Percentiles rank a stretch among this genome's conserved stretches.
Conservation (phyloP, 2,888 invertebrate genomes). For the Scaeva pyrastri region DNA sequence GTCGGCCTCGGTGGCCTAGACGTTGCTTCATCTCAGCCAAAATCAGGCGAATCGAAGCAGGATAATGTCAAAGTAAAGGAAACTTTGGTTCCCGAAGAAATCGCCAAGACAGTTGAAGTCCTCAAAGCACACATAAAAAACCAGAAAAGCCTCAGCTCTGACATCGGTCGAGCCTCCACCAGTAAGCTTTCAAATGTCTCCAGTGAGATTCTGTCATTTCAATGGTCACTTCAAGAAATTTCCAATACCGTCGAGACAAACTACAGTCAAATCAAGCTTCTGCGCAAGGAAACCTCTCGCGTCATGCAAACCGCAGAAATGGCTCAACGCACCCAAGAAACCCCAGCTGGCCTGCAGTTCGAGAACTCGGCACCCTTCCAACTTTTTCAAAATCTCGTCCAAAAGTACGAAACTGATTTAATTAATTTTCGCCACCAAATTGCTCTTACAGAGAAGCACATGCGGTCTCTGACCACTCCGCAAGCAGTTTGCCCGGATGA, state of each 20-base stretch:
- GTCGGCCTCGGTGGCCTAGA: slow-evolving; percentile 83
- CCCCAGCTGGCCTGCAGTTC: slow-evolving; percentile 90
- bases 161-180: slow-evolving; percentile 89
- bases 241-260: slow-evolving; percentile 82
- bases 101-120: slow-evolving; percentile 90
- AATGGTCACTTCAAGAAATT: slow-evolving; percentile 82
- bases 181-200: slow-evolving; percentile 82
- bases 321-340: slow-evolving; percentile 91
- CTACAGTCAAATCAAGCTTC: slow-evolving; percentile 82
- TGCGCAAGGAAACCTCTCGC: slow-evolving; percentile 90
- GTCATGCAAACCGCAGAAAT: slow-evolving; percentile 90
- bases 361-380: slow-evolving; percentile 90
- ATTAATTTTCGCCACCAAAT: slow-evolving; percentile 89
- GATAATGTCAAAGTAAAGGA: slow-evolving; percentile 83
- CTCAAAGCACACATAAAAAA: slow-evolving; percentile 94
- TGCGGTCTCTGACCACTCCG: slow-evolving; percentile 87
- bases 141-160: slow-evolving; percentile 92
- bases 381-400: slow-evolving; percentile 89
- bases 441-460: slow-evolving; percentile 89
- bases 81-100: slow-evolving; percentile 89
- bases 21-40: slow-evolving; percentile 82
- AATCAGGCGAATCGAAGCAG: slow-evolving; percentile 82
- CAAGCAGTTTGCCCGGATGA: slow-evolving; percentile 89
- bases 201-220: slow-evolving; percentile 81
- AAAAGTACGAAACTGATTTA: slow-evolving; percentile 89